A percentile compares a stretch with the other conserved stretches of the same genome.
Conservation (phyloP, 1,140 invertebrate genomes). For the Copidosoma floridanum region DNA sequence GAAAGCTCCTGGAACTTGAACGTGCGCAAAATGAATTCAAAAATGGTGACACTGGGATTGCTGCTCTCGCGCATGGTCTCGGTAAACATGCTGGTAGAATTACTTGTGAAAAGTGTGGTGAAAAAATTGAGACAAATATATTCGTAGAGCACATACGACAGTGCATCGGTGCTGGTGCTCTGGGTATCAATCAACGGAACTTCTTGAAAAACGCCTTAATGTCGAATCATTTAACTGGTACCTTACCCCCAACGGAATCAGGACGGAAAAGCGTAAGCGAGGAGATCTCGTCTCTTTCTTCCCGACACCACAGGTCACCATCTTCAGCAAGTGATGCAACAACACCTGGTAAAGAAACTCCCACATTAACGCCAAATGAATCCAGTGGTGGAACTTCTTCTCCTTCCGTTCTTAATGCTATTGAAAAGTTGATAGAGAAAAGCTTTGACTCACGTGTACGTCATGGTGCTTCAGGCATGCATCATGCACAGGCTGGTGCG, state of each 20-base stretch:
- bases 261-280: conserved; percentile 65
- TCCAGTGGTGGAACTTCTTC: conserved; percentile 63
- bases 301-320: conserved; percentile 66
- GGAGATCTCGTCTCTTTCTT: conserved; percentile 64
- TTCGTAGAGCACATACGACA: conserved; percentile 92
- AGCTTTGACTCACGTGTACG: conserved; percentile 87
- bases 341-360: conserved; percentile 60
- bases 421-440: conserved; percentile 95
- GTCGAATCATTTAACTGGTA: conserved; percentile 68
- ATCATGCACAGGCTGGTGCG: conserved; percentile 58
- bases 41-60: conserved; percentile 64
- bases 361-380: conserved; percentile 59
- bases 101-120: conserved; percentile 93
- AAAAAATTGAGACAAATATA: conserved; percentile 88
- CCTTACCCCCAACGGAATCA: conserved; percentile 59
- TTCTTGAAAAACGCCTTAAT: conserved; percentile 74
- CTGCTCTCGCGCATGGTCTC: conserved; percentile 56
- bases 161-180: conserved; percentile 71
- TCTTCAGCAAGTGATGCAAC: conserved; percentile 69
- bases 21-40: conserved; percentile 84
- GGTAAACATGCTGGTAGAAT: conserved; percentile 75
- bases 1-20: conserved; percentile 87
- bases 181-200: conserved; percentile 68
- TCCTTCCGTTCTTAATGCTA: conserved; percentile 89
- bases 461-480: conserved; percentile 59